Conservation (phyloP, 2,888 invertebrate genomes). For the Eilema sororculum region DNA sequence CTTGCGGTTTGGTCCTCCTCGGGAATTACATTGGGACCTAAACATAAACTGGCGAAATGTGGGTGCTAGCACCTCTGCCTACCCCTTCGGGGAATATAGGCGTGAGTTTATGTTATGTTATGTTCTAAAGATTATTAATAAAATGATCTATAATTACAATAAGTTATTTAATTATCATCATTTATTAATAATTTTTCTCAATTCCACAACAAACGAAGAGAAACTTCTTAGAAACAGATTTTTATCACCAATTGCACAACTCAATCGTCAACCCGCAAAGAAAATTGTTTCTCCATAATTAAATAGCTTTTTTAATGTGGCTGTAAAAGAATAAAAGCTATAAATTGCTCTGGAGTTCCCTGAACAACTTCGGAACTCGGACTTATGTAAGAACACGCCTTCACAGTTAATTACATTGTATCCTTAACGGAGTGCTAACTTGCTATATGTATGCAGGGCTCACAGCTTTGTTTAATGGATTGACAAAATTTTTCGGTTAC, state of each 20-base stretch:
- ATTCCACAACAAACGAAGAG: not conserved
- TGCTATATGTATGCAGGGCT: slow-evolving; percentile 66
- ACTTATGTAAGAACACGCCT: slow-evolving; percentile 66
- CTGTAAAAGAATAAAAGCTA: slow-evolving; percentile 64
- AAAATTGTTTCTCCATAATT: slow-evolving; percentile 58
- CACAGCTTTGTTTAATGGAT: slow-evolving; percentile 56
- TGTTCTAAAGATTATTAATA: too few species aligned
- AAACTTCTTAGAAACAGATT: not conserved
- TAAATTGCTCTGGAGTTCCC: slow-evolving; percentile 64
- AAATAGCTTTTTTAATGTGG: slow-evolving; percentile 60
- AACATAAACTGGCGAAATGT: too few species aligned
- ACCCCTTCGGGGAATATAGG: too few species aligned
- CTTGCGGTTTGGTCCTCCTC: too few species aligned
- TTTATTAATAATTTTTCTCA: not conserved
- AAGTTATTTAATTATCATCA: not conserved
- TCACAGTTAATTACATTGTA: slow-evolving; percentile 78
- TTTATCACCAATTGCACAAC: slow-evolving; percentile 6
- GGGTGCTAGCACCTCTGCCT: too few species aligned
- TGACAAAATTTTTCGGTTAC: slow-evolving; percentile 41
- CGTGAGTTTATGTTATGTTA: too few species aligned
- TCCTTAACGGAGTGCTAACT: slow-evolving; percentile 77
- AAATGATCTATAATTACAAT: not conserved
- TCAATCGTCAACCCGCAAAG: slow-evolving; percentile 34
- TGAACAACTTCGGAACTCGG: slow-evolving; percentile 57
- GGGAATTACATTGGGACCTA: too few species aligned